A percentile compares a stretch with the other conserved stretches of the same genome.
Evolutionary conservation across 1,140 invertebrate genomes (phyloP).

Genomic region (Ridgeia piscesae): DNA sequence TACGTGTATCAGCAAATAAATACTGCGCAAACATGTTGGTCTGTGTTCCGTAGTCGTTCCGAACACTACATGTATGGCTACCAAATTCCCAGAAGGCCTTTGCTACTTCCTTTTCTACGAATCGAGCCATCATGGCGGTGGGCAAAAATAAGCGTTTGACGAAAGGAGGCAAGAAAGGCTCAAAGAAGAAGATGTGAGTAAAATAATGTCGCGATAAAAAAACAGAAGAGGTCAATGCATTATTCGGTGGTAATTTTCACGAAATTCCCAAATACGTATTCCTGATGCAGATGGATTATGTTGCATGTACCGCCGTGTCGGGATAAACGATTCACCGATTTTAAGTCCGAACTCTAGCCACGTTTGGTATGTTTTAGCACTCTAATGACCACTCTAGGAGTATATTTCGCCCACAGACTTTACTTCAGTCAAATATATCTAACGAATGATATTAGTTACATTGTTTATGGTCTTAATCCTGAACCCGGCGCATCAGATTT

Average conservation of each 20-base stretch:
- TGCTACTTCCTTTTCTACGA: conserved; percentile 21
- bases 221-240: conserved; percentile 7
- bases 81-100: background rate
- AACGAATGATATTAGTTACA: background rate
- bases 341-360: background rate
- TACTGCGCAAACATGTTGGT: background rate
- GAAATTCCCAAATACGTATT: background rate
- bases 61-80: background rate
- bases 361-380: background rate
- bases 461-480: background rate
- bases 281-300: background rate
- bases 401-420: background rate
- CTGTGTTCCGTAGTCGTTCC: background rate
- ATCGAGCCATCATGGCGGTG: conserved; percentile 80
- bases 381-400: background rate
- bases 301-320: background rate
- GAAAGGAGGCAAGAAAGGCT: conserved; percentile 98
- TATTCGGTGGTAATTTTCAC: background rate
- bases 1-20: no score
- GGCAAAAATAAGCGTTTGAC: conserved; percentile 99
- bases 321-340: background rate
- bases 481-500: background rate
- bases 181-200: conserved; percentile 99
- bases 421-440: background rate
- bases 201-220: background rate